These are phyloP conservation scores for Leptocoma aspasia DNA, from an alignment of 2,113 vertebrate genomes.

Conservation along the genomic window DNA sequence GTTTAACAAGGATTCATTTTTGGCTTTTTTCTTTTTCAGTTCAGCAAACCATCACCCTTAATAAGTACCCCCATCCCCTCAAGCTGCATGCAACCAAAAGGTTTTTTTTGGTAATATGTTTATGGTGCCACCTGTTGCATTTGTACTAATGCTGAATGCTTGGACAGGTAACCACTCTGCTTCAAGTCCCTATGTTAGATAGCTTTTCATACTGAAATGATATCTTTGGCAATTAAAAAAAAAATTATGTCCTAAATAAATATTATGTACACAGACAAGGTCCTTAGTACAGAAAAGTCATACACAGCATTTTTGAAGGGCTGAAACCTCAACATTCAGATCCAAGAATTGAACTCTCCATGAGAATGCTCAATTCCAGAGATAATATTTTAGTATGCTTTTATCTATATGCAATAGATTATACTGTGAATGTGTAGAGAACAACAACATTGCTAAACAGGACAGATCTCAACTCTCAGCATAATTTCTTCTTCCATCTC, in stretches of 20 bases:
- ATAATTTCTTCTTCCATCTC: not conserved
- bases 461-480: not conserved
- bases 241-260: not conserved
- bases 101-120: not conserved
- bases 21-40: slow-evolving; percentile 10
- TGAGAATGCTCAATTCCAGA: not conserved
- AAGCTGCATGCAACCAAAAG: not conserved
- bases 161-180: not conserved
- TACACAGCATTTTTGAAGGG: not conserved
- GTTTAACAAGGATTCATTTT: slow-evolving; percentile 51
- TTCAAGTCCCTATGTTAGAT: not conserved
- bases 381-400: not conserved
- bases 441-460: not conserved
- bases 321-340: not conserved
- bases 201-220: not conserved
- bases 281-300: not conserved
- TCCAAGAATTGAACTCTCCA: not conserved
- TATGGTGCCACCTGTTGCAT: not conserved
- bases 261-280: not conserved
- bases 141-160: not conserved
- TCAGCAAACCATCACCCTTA: not conserved
- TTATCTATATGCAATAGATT: not conserved
- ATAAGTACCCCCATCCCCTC: not conserved
- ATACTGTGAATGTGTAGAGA: not conserved
- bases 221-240: not conserved